These are phyloP conservation scores for Argentina silus DNA, from an alignment of 2,797 vertebrate species.

Conservation along the genomic window DNA sequence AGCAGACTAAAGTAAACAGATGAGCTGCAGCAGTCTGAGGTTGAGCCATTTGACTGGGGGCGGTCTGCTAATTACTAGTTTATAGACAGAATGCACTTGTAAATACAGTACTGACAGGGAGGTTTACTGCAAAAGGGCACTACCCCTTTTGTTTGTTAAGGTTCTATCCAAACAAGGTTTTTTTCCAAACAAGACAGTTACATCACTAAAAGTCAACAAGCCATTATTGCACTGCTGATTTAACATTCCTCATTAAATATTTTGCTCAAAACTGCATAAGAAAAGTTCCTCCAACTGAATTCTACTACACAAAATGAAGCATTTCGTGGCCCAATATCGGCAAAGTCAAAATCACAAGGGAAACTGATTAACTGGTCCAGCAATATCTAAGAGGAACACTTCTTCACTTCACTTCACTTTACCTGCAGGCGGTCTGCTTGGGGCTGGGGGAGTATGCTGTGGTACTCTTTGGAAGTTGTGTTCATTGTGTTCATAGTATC, in stretches of 20 bases:
- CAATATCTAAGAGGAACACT: not conserved
- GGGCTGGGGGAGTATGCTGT: slow-evolving; percentile 82
- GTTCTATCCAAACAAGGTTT: slow-evolving; percentile 42
- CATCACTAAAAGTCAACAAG: too few relatives aligned
- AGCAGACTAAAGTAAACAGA: slow-evolving; percentile 5
- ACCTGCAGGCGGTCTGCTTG: slow-evolving; percentile 88
- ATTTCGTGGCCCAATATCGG: too few relatives aligned
- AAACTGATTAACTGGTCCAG: too few relatives aligned
- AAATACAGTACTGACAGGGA: slow-evolving; percentile 42
- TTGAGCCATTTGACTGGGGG: slow-evolving; percentile 42
- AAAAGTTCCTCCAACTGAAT: too few relatives aligned
- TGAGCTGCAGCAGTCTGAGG: slow-evolving; percentile 38
- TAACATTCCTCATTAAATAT: too few relatives aligned
- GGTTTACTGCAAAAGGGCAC: slow-evolving; percentile 38
- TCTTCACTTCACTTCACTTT: slow-evolving; percentile 49
- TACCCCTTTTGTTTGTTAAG: slow-evolving; percentile 39
- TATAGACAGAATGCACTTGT: slow-evolving; percentile 32
- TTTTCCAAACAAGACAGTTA: too few relatives aligned
- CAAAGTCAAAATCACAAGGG: too few relatives aligned
- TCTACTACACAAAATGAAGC: too few relatives aligned
- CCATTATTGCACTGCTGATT: too few relatives aligned
- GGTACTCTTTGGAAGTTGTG: slow-evolving; percentile 86
- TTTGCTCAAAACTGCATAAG: too few relatives aligned
- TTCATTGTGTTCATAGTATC: slow-evolving; percentile 90
- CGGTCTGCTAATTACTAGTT: slow-evolving; percentile 52